Conservation (phyloP, 2,888 invertebrate genomes). For the Cybosia mesomella region DNA sequence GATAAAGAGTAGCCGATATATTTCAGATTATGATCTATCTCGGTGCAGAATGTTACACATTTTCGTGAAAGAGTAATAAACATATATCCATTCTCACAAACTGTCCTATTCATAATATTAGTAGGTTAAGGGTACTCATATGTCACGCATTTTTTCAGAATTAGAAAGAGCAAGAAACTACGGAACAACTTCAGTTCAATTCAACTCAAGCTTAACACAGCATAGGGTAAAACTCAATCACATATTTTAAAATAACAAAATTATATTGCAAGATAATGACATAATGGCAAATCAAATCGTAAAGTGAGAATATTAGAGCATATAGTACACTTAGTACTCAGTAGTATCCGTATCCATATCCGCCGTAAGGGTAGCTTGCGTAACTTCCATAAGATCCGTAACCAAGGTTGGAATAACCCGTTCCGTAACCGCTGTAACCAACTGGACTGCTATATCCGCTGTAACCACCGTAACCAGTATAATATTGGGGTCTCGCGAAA, state of each 20-base stretch:
- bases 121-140: too few relatives aligned
- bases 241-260: conserved; percentile 27
- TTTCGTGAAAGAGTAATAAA: too few relatives aligned
- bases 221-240: background rate
- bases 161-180: too few relatives aligned
- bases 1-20: too few relatives aligned
- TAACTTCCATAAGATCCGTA: conserved; percentile 72
- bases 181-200: too few relatives aligned
- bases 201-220: too few relatives aligned
- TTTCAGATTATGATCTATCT: too few relatives aligned
- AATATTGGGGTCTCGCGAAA: conserved; percentile 79
- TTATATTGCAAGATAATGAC: conserved; percentile 40
- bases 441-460: conserved; percentile 62
- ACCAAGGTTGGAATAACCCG: conserved; percentile 72
- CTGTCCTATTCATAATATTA: too few relatives aligned
- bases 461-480: conserved; percentile 70
- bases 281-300: conserved; percentile 37
- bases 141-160: too few relatives aligned
- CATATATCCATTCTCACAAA: too few relatives aligned
- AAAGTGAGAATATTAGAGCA: background rate
- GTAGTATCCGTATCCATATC: conserved; percentile 74
- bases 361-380: conserved; percentile 69
- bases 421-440: conserved; percentile 70
- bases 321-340: conserved; percentile 38
- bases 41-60: too few relatives aligned